These are phyloP conservation scores for Boloria selene DNA, from an alignment of 2,888 invertebrate genomes.

Conservation along the genomic window DNA sequence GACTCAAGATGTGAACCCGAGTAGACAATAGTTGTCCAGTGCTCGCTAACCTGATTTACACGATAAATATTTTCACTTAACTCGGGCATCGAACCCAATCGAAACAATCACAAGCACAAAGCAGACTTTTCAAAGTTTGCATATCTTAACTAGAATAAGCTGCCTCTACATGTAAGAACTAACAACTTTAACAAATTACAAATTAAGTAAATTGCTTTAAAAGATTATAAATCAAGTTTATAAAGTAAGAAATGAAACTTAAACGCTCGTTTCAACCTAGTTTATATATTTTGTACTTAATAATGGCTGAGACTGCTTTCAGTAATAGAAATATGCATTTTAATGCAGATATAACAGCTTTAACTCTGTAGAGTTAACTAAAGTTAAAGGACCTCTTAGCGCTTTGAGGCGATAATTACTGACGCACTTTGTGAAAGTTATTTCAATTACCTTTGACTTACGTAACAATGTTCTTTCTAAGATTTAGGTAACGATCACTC, in stretches of 20 bases:
- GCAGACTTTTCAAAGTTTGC: too few species aligned
- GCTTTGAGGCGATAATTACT: conserved; percentile 45
- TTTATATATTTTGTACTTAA: conserved; percentile 11
- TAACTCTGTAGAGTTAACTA: conserved; percentile 16
- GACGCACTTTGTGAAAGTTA: conserved; percentile 48
- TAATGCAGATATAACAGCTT: conserved; percentile 30
- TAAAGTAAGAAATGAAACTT: neutral
- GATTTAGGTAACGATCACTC: conserved; percentile 14
- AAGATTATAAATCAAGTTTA: neutral
- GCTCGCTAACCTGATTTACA: too few species aligned
- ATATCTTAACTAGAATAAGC: too few species aligned
- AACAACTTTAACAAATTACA: too few species aligned
- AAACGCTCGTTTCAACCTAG: conserved; percentile 2
- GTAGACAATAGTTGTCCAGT: too few species aligned
- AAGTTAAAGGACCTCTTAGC: conserved; percentile 39
- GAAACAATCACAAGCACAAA: too few species aligned
- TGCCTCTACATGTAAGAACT: too few species aligned
- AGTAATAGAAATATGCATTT: conserved; percentile 23
- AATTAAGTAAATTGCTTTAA: too few species aligned
- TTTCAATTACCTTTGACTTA: conserved; percentile 44
- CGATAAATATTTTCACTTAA: too few species aligned
- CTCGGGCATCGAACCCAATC: too few species aligned
- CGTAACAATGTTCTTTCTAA: conserved; percentile 28
- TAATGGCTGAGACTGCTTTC: conserved; percentile 2
- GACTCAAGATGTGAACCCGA: too few species aligned